phyloP scores from a whole-genome alignment of 2,888 invertebrate species.

The Lasioglossum malachurum region DNA sequence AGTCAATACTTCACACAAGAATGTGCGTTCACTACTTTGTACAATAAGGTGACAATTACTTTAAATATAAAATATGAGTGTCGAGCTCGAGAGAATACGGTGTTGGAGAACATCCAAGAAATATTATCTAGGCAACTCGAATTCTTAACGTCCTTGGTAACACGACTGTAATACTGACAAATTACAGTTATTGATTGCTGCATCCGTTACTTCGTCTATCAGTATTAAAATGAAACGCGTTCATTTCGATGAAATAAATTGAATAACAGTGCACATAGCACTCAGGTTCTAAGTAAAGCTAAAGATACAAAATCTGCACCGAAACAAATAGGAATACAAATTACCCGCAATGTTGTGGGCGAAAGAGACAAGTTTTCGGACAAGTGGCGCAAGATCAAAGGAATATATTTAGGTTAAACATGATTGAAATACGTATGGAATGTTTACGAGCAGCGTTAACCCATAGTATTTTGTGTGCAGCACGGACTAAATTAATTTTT shows the following conservation, averaged over 20 bases:
- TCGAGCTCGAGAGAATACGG: not conserved
- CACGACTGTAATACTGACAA: not conserved
- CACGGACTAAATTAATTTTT: not conserved
- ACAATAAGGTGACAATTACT: not conserved
- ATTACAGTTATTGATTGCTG: not conserved
- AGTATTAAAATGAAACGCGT: not conserved
- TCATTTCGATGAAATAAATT: not conserved
- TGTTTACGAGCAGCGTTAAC: not conserved
- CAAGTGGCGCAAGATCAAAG: not conserved
- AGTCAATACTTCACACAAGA: not conserved
- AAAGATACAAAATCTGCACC: not conserved
- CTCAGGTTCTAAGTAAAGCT: not conserved
- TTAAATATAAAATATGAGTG: not conserved
- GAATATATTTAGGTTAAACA: conserved; percentile 4
- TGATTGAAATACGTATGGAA: conserved; percentile 4
- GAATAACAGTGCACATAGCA: not conserved
- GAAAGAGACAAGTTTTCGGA: not conserved
- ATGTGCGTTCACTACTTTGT: not conserved
- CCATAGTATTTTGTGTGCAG: not conserved
- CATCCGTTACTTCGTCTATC: not conserved
- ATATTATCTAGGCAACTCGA: not conserved
- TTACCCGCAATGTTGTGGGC: not conserved
- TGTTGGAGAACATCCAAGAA: not conserved
- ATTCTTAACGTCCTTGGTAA: not conserved
- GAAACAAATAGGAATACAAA: not conserved